Conservation (phyloP, 92 coral and sea anemone genomes). For the Phenganax subtilis region DNA sequence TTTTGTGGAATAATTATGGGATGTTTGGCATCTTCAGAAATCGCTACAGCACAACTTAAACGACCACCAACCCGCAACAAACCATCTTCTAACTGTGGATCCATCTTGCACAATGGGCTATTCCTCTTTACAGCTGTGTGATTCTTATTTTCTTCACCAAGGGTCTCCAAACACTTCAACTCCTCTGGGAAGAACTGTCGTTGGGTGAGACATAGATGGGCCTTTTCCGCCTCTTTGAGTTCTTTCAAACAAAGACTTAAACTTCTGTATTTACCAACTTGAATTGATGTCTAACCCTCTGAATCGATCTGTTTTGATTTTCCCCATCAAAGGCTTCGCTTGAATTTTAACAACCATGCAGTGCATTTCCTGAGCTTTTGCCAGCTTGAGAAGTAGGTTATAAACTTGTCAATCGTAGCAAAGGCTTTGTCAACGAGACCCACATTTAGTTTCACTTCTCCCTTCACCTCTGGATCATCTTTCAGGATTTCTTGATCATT, state of each 20-base stretch:
- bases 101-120: conserved; percentile 48
- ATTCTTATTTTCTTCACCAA: conserved; percentile 10
- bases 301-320: background rate
- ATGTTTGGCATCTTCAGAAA: conserved; percentile 52
- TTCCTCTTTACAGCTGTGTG: conserved; percentile 22
- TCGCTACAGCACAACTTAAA: conserved; percentile 44
- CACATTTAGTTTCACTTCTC: background rate
- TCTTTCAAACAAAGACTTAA: conserved; percentile 44
- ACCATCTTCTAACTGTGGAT: conserved; percentile 51
- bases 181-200: conserved; percentile 49
- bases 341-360: conserved; percentile 6
- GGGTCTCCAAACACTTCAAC: conserved; percentile 31
- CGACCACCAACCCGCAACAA: conserved; percentile 59
- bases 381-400: conserved; percentile 15
- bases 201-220: conserved; percentile 46
- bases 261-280: background rate
- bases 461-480: background rate
- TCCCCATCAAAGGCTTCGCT: background rate
- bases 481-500: conserved; percentile 2
- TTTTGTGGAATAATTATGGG: conserved; percentile 53
- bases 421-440: background rate
- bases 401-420: background rate
- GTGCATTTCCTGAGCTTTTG: conserved; percentile 13
- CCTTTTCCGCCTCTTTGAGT: conserved; percentile 50
- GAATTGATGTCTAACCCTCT: background rate